Evolutionary conservation across 2,797 vertebrate genomes (phyloP), one percentile per base, ranked within the genome.

Genomic region (Mallotus villosus): DNA sequence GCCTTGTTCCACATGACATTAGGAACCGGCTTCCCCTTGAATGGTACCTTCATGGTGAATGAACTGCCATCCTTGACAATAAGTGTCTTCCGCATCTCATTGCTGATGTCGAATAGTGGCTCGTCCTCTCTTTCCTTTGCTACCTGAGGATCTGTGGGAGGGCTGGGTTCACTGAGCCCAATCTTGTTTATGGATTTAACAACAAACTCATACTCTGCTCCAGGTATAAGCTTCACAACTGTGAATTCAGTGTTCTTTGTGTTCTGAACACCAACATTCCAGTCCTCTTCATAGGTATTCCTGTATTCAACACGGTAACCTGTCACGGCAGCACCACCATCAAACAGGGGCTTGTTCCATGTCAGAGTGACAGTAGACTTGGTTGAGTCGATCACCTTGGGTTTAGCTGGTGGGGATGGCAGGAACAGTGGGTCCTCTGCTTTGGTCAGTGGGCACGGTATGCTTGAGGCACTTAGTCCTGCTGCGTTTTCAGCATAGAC

Each of bases 401-500:
- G 97, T 88, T 96, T 99, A 82, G 93, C 91, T 80, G 98, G 97
- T 82, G 97, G 93, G 12, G 95, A 95, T 65, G 97, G 95, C 73
- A 97, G 88, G 90, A 99, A 99, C 75, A 94, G 85, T 78, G 97
- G 97, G 86, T 99, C 97, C 80, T 96, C 97, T 86, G 97, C 97
- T 71, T 95, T 89, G 64, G 94, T 89, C 51, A 99, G 84, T 69
- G 94, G 89, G 72, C 94, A 94, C 17, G 94, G 89, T 58, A 92
- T 86, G 92, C 97, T 99, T 68, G 98, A 95, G 83, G 92, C 94
- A 92, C 98, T 97, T 65, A 98, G 86, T 66, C 98, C 98, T 78
- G 95, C 98, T 85, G 93, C 91, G 82, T 99, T 99, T 89, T 99
- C 98, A 80, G 98, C 97, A 93, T 94, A 96, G 78, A 99, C 97